Conservation (phyloP, 1,140 invertebrate species). For the Octopus sinensis region DNA sequence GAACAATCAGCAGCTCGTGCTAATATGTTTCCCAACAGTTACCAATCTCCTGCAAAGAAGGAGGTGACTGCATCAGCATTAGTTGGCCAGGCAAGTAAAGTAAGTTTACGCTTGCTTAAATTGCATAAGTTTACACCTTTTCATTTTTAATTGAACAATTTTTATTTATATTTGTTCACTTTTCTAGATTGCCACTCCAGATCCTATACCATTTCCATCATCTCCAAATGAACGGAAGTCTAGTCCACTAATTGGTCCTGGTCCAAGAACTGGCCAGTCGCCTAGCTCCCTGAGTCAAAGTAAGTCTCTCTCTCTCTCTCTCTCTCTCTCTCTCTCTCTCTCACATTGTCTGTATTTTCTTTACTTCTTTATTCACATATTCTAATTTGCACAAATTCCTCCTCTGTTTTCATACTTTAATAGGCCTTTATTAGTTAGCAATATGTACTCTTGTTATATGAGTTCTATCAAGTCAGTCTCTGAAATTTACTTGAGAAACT, state of each 20-base stretch:
- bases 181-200: slow-evolving; percentile 36
- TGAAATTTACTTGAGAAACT: too few species aligned
- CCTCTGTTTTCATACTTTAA: too few species aligned
- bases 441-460: too few species aligned
- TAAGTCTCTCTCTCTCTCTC: slow-evolving; percentile 12
- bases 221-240: slow-evolving; percentile 42
- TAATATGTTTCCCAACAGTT: slow-evolving; percentile 45
- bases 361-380: too few species aligned
- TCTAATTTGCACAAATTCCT: too few species aligned
- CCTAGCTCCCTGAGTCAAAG: slow-evolving; percentile 25
- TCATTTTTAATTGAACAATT: not conserved
- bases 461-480: too few species aligned
- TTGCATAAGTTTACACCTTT: not conserved
- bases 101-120: not conserved
- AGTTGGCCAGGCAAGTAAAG: slow-evolving; percentile 24
- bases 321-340: too few species aligned
- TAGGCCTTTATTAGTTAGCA: too few species aligned
- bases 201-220: slow-evolving; percentile 49
- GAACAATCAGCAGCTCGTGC: slow-evolving; percentile 39
- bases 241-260: slow-evolving; percentile 35
- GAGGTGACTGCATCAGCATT: slow-evolving; percentile 30
- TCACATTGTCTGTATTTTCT: too few species aligned
- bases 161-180: slow-evolving; percentile 5
- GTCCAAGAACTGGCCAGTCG: slow-evolving; percentile 31
- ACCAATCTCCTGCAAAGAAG: slow-evolving; percentile 47